Evolutionary conservation across 2,888 invertebrate species (phyloP).

Genomic region (Mesoligia furuncula): DNA sequence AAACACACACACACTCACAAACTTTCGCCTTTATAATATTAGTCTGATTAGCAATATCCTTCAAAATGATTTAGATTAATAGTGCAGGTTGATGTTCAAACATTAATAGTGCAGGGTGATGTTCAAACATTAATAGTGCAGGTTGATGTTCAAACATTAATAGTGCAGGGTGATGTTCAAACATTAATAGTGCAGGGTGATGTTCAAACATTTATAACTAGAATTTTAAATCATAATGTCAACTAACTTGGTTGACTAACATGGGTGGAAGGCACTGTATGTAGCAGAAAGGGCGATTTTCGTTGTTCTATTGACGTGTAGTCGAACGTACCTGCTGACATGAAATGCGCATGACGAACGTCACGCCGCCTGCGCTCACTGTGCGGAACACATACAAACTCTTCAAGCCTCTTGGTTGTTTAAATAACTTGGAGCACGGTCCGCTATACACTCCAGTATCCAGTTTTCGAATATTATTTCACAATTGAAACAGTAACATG

Average conservation of each 20-base stretch:
- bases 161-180: background rate
- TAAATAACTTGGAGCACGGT: background rate
- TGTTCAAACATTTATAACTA: background rate
- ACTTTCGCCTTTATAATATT: no score
- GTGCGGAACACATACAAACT: background rate
- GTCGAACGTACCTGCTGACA: background rate
- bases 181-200: background rate
- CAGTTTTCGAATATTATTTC: background rate
- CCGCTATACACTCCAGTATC: background rate
- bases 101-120: no score
- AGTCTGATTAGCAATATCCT: no score
- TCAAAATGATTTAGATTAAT: no score
- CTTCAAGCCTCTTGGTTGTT: background rate
- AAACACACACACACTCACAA: no score
- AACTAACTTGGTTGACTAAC: background rate
- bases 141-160: no score
- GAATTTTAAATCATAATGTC: background rate
- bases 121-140: background rate
- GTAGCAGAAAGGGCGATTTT: background rate
- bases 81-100: no score
- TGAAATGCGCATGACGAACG: background rate
- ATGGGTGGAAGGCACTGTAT: no score
- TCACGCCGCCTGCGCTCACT: background rate
- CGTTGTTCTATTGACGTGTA: background rate
- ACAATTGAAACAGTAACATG: slow-evolving; percentile 2